Percentiles rank a stretch among this genome's conserved stretches.
Evolutionary conservation across 2,113 vertebrate genomes (phyloP).

Genomic region (Atlantisia rogersi): DNA sequence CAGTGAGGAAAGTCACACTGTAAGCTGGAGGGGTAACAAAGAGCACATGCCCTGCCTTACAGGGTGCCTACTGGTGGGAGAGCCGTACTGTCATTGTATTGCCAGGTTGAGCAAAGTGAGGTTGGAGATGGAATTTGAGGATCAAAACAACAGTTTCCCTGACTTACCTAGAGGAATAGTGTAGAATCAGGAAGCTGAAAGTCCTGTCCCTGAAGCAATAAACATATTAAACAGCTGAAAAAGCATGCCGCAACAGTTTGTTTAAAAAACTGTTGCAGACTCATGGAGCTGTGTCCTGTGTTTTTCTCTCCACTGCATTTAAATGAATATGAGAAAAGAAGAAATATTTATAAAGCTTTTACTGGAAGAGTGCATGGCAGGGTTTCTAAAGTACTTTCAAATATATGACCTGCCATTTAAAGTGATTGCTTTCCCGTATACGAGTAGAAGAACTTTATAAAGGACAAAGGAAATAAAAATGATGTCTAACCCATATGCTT

Average conservation of each 20-base stretch:
- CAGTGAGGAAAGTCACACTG: accelerated
- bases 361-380: not conserved
- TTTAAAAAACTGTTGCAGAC: not conserved
- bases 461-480: not conserved
- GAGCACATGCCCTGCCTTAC: not conserved
- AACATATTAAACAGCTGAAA: not conserved
- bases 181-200: not conserved
- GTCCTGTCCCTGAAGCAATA: not conserved
- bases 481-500: not conserved
- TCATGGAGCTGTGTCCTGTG: not conserved
- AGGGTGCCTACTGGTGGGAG: not conserved
- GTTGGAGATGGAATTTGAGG: not conserved
- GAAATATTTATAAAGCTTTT: not conserved
- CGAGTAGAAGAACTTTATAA: not conserved
- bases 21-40: not conserved
- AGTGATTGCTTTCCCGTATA: not conserved
- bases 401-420: not conserved
- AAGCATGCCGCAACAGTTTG: not conserved
- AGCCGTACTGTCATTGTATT: not conserved
- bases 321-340: not conserved
- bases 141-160: not conserved
- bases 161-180: not conserved
- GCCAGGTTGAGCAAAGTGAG: not conserved
- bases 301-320: not conserved
- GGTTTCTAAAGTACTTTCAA: not conserved